A percentile compares a stretch with the other conserved stretches of the same genome.
These are phyloP conservation scores for Parelbella ahira DNA, from an alignment of 2,888 invertebrate genomes.

Conservation along the genomic window DNA sequence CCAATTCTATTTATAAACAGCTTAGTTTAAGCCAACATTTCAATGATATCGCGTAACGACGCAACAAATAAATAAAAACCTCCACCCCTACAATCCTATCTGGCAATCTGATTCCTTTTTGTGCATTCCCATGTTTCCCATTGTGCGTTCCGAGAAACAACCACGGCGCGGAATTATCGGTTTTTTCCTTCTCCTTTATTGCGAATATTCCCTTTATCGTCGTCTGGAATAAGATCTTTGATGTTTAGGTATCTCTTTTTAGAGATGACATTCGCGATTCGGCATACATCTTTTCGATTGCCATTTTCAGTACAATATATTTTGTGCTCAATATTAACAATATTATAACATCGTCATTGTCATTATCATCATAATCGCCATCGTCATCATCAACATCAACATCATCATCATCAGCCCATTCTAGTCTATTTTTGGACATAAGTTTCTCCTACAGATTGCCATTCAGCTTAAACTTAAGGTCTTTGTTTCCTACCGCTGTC, in stretches of 20 bases:
- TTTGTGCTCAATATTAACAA: too few species aligned
- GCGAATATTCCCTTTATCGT: constrained; percentile 20
- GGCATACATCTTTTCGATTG: not conserved
- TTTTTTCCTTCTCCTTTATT: constrained; percentile 15
- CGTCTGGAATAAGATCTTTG: constrained; percentile 13
- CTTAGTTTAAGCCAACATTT: constrained; percentile 11
- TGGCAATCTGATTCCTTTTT: constrained; percentile 21
- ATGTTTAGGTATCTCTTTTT: constrained; percentile 5
- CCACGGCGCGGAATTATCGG: constrained; percentile 18
- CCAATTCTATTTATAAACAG: too few species aligned
- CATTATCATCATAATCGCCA: too few species aligned
- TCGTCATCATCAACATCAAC: too few species aligned
- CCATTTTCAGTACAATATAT: not conserved
- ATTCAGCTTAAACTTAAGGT: too few species aligned
- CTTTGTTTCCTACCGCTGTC: too few species aligned
- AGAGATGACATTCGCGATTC: not conserved
- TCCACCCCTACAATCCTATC: constrained; percentile 20
- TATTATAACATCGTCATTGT: too few species aligned
- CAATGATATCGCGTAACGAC: constrained; percentile 10
- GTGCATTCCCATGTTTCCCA: constrained; percentile 18
- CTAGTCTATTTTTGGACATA: too few species aligned
- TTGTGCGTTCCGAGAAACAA: constrained; percentile 23
- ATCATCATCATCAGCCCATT: too few species aligned
- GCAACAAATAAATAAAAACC: constrained; percentile 19
- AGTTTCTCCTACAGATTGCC: too few species aligned